Base-by-base conservation (phyloP, 1,140 invertebrate species). In the Zaprionus inermis region DNA sequence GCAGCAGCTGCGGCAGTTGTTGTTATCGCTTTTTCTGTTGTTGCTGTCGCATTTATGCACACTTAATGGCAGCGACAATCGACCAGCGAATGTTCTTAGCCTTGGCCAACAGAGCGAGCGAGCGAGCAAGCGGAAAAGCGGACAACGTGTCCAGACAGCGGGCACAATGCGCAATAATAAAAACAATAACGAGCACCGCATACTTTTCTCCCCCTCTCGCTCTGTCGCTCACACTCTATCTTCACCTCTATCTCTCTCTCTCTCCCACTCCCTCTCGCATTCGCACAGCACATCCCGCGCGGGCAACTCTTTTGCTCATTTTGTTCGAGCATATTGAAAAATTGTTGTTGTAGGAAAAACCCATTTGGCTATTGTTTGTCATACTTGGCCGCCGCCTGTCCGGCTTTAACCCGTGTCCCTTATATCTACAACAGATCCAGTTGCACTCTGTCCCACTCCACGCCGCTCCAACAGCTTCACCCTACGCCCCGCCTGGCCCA, bases 341-440 rank as follows among this genome's bases (percentile, higher is more conserved):
- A 83, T 88, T 86, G 83, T 86, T 86, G 82, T 86, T 86, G 82
- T 77, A 77, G 82, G 83, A 88, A 82, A 86, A 86, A 88, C 79
- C 82, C 82, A 86, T 86, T 86, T 86, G 82, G 82, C 83, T 88
- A 86, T 88, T 86, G 82, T 86, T 86, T 86, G 82, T 86, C 82
- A 86, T 86, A 86, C 79, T 88, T 82, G 78, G 74, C 61, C 60
- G 20, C 38, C 58, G 71, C 72, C 64, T 22, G 58, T 11, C 14
- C 51, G 59, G 66, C 61, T 65, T 72, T 76, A 44, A 18, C 52
- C 61, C 57, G 4, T 49, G 44, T 49, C 44, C 18, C 44, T 49
- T 18, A 49, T 49, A 49, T 49, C 44, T 18, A 49, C 44, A 49
- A 12, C 44, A 49, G 18, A 49, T 18, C 44, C 16, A 72, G 70